These are phyloP conservation scores for Morus bassanus DNA, from an alignment of 2,797 vertebrate genomes.

Conservation along the genomic window DNA sequence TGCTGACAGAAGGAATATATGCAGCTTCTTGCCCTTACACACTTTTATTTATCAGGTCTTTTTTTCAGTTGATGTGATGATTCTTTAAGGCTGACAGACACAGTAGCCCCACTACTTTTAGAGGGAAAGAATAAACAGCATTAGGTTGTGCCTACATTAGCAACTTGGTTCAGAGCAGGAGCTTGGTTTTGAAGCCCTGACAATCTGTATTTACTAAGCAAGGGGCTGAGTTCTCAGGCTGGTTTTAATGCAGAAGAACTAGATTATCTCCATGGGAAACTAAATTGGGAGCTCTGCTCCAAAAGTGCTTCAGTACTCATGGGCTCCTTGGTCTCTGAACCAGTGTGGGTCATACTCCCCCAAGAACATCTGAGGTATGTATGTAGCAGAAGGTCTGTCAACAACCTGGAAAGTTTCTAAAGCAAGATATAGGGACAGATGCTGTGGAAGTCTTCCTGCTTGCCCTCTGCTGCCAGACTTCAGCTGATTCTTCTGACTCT, in stretches of 20 bases:
- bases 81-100: not conserved
- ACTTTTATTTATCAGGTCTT: not conserved
- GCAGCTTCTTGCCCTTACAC: not conserved
- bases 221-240: not conserved
- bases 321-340: not conserved
- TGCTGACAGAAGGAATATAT: not conserved
- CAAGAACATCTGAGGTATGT: not conserved
- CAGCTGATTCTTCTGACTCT: not conserved
- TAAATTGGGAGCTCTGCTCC: not conserved
- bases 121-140: not conserved
- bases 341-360: not conserved
- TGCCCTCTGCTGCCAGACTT: not conserved
- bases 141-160: not conserved
- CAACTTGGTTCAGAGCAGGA: not conserved
- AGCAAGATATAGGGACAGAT: not conserved
- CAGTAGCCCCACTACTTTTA: not conserved
- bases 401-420: not conserved
- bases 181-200: not conserved
- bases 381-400: not conserved
- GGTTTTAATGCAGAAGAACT: not conserved
- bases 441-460: not conserved
- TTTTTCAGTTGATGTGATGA: not conserved
- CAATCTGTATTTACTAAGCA: not conserved
- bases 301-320: not conserved
- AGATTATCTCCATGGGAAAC: not conserved